These are phyloP conservation scores for Alosa sapidissima DNA, from an alignment of 2,797 vertebrate genomes.

Conservation along the genomic window DNA sequence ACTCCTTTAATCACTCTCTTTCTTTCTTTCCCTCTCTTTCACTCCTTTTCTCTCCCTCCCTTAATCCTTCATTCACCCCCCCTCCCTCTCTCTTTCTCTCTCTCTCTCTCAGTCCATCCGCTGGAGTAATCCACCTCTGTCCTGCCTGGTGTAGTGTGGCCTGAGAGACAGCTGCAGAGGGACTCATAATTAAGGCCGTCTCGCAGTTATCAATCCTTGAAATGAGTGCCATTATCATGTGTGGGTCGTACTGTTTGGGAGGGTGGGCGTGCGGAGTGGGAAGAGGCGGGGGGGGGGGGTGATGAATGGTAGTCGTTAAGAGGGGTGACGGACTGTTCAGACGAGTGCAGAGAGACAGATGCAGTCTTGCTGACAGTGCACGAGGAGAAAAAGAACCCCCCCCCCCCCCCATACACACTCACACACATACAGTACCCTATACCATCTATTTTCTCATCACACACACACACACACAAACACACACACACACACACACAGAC, in stretches of 20 bases:
- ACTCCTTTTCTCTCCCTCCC: background rate
- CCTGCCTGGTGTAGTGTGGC: constrained; percentile 2
- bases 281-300: constrained; percentile 51
- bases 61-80: background rate
- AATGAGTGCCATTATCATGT: constrained; percentile 60
- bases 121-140: constrained; percentile 1
- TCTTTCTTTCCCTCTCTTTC: background rate
- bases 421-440: background rate
- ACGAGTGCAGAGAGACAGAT: constrained; percentile 51
- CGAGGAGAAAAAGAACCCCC: background rate
- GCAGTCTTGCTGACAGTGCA: constrained; percentile 49
- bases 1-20: background rate
- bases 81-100: background rate
- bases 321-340: constrained; percentile 51
- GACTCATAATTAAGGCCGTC: constrained; percentile 57
- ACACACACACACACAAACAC: background rate
- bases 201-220: constrained; percentile 61
- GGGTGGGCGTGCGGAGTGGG: constrained; percentile 50
- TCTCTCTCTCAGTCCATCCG: background rate
- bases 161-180: constrained; percentile 1
- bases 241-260: constrained; percentile 26
- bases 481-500: background rate
- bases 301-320: constrained; percentile 72
- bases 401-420: background rate
- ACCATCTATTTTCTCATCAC: background rate